phyloP scores from a whole-genome alignment of 2,888 invertebrate genomes.

The Epirrhoe alternata region DNA sequence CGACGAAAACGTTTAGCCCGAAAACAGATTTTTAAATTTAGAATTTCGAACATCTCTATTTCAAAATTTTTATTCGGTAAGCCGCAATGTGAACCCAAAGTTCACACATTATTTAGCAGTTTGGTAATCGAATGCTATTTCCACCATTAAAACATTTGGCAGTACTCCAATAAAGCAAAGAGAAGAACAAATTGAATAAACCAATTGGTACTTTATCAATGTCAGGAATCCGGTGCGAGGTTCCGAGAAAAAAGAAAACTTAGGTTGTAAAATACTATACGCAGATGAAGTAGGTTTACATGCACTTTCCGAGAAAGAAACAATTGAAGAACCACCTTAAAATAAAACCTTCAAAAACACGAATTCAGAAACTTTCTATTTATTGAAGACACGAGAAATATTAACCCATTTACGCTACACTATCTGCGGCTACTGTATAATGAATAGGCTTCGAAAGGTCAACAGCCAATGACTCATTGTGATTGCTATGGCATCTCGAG shows the following conservation, averaged over 20 bases:
- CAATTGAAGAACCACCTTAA: background rate
- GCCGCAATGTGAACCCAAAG: background rate
- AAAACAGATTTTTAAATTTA: constrained; percentile 29
- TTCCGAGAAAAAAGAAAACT: constrained; percentile 41
- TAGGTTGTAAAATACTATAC: constrained; percentile 16
- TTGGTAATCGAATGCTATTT: constrained; percentile 47
- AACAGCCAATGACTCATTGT: constrained; percentile 65
- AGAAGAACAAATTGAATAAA: constrained; percentile 60
- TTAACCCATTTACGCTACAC: constrained; percentile 44
- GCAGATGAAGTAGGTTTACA: constrained; percentile 6
- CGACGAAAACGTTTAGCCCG: constrained; percentile 46
- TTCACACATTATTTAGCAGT: constrained; percentile 37
- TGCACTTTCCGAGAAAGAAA: constrained; percentile 7
- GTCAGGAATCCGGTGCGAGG: constrained; percentile 39
- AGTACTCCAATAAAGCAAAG: constrained; percentile 49
- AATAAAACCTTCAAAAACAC: constrained; percentile 12
- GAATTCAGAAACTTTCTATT: constrained; percentile 25
- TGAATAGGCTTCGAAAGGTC: constrained; percentile 58
- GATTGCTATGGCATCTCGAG: constrained; percentile 51
- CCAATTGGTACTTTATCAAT: constrained; percentile 58
- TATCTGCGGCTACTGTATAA: constrained; percentile 40
- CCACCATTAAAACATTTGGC: constrained; percentile 59
- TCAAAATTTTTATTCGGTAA: constrained; percentile 1
- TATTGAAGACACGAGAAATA: constrained; percentile 34
- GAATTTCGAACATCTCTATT: constrained; percentile 26